Conservation (phyloP, 2,113 vertebrate genomes). For the Osmerus mordax region DNA sequence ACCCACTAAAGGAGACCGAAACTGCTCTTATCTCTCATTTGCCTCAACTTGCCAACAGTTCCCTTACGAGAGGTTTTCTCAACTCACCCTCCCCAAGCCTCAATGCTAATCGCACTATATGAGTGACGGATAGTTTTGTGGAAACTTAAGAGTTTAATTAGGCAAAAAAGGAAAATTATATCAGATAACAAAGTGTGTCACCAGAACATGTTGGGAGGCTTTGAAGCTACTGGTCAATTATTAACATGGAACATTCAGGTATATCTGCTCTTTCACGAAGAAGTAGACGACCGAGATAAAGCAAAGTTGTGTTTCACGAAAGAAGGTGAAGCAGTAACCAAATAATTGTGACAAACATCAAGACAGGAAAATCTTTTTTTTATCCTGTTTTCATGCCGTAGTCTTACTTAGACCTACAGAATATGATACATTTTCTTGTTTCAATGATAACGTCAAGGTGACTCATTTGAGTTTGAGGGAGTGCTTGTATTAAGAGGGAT, state of each 20-base stretch:
- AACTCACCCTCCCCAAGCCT: constrained; percentile 34
- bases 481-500: neutral
- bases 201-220: constrained; percentile 58
- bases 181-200: constrained; percentile 56
- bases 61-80: constrained; percentile 58
- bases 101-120: constrained; percentile 61
- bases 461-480: constrained; percentile 20
- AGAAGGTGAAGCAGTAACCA: constrained; percentile 42
- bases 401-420: constrained; percentile 20
- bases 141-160: constrained; percentile 59
- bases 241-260: constrained; percentile 65
- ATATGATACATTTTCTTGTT: constrained; percentile 25
- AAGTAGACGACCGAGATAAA: constrained; percentile 61
- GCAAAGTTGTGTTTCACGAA: constrained; percentile 55
- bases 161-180: constrained; percentile 58
- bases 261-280: constrained; percentile 46
- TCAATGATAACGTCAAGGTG: constrained; percentile 15
- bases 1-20: constrained; percentile 54
- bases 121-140: constrained; percentile 46
- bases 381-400: constrained; percentile 30
- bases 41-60: constrained; percentile 57
- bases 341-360: constrained; percentile 40
- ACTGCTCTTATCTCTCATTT: constrained; percentile 64
- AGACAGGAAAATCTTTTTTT: constrained; percentile 26
- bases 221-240: constrained; percentile 60